Conservation (phyloP, 2,797 vertebrate species). For the Erpetoichthys calabaricus region DNA sequence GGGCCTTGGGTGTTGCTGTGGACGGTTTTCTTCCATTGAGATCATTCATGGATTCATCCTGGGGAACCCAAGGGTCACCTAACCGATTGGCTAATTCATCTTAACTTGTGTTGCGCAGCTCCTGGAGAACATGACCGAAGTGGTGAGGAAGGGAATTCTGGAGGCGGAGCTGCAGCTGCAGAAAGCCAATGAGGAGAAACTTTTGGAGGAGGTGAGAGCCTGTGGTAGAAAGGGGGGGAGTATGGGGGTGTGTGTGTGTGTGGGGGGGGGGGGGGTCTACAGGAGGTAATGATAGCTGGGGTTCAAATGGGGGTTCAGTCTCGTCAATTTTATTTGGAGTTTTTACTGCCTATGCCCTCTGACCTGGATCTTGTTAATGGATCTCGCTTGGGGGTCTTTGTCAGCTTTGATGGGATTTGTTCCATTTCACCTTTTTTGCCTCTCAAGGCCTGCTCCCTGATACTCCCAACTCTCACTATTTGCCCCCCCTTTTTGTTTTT, state of each 20-base stretch:
- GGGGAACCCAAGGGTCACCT: no score
- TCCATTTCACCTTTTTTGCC: not conserved
- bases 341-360: not conserved
- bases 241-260: fast-evolving
- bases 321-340: not conserved
- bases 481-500: not conserved
- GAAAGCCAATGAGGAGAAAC: constrained; percentile 77
- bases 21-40: no score
- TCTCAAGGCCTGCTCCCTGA: no score
- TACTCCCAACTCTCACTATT: no score
- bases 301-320: no score
- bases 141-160: constrained; percentile 84
- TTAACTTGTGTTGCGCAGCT: constrained; percentile 42
- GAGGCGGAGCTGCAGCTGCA: constrained; percentile 83
- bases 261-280: fast-evolving
- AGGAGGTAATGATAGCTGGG: not conserved
- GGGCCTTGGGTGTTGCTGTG: no score
- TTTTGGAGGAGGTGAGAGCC: constrained; percentile 74
- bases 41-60: no score
- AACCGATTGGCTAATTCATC: no score
- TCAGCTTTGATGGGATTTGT: not conserved
- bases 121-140: constrained; percentile 93
- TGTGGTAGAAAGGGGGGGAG: fast-evolving
- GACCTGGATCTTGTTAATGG: no score
- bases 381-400: not conserved